Percentiles rank a stretch among this genome's conserved stretches.
These are phyloP conservation scores for Xyrauchen texanus DNA, from an alignment of 2,113 vertebrate genomes.

Conservation along the genomic window DNA sequence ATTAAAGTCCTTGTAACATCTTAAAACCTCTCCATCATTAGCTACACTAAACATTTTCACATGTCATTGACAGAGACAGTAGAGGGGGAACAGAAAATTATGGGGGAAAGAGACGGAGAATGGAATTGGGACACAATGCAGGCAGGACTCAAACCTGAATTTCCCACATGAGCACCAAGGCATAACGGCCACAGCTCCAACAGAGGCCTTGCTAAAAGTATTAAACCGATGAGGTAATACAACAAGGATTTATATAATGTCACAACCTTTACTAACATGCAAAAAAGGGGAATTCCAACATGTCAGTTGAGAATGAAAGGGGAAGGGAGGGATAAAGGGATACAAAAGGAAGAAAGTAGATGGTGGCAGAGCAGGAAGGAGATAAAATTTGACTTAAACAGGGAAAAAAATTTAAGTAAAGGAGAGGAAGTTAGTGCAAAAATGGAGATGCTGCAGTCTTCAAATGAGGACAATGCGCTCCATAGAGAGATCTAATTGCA, in stretches of 20 bases:
- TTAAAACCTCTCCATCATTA: background rate
- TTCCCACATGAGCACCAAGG: background rate
- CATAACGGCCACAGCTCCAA: background rate
- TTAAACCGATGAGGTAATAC: conserved; percentile 54
- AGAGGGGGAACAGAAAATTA: background rate
- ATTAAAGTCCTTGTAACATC: background rate
- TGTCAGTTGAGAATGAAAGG: background rate
- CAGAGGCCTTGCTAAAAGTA: background rate
- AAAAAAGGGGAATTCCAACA: background rate
- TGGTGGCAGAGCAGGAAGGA: background rate
- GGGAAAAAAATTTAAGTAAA: too few species aligned
- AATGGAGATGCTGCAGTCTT: conserved; percentile 39
- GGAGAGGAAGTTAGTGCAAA: background rate
- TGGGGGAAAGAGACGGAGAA: background rate
- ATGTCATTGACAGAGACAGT: too few species aligned
- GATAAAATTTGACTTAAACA: background rate
- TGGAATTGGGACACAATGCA: background rate
- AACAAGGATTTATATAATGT: conserved; percentile 34
- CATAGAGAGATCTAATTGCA: conserved; percentile 47
- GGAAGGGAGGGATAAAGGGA: background rate
- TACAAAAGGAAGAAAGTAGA: background rate
- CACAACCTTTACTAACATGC: background rate
- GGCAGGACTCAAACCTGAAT: background rate
- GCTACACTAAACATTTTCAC: background rate
- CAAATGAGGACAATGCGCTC: conserved; percentile 35